These are phyloP conservation scores for Mus pahari DNA, from an alignment of 2,113 vertebrate species.

Conservation along the genomic window DNA sequence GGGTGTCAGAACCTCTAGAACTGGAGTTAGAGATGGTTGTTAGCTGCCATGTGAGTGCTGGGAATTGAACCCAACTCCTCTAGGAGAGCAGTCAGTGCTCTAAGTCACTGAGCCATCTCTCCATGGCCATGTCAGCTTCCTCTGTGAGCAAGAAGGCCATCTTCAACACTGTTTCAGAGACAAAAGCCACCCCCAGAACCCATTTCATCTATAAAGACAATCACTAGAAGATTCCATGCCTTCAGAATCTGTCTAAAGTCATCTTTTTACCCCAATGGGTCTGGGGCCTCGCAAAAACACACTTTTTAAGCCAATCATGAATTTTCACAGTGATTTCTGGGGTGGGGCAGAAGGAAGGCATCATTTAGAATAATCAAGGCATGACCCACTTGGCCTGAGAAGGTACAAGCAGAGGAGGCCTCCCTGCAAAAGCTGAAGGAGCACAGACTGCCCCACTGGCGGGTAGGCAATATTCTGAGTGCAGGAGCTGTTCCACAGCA, in stretches of 20 bases:
- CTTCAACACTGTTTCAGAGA: neutral
- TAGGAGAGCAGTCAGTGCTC: neutral
- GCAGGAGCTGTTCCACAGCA: too few species aligned
- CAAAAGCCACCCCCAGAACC: neutral
- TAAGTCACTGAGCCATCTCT: neutral
- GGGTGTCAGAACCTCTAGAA: neutral
- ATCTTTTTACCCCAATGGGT: neutral
- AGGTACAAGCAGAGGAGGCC: too few species aligned
- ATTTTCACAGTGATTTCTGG: too few species aligned
- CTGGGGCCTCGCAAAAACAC: neutral
- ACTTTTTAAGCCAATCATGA: too few species aligned
- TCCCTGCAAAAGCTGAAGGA: too few species aligned
- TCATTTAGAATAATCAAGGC: too few species aligned
- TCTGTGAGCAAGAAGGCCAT: neutral
- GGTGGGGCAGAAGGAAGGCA: too few species aligned
- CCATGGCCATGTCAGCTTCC: neutral
- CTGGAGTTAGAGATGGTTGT: neutral
- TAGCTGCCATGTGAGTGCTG: neutral
- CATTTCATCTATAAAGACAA: too few species aligned
- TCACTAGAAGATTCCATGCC: too few species aligned
- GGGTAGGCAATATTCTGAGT: too few species aligned
- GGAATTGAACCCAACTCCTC: neutral
- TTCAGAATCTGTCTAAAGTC: neutral
- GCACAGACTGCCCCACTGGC: too few species aligned
- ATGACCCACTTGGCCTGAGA: too few species aligned